Conservation (phyloP, 2,113 vertebrate species). For the Centropristis striata region DNA sequence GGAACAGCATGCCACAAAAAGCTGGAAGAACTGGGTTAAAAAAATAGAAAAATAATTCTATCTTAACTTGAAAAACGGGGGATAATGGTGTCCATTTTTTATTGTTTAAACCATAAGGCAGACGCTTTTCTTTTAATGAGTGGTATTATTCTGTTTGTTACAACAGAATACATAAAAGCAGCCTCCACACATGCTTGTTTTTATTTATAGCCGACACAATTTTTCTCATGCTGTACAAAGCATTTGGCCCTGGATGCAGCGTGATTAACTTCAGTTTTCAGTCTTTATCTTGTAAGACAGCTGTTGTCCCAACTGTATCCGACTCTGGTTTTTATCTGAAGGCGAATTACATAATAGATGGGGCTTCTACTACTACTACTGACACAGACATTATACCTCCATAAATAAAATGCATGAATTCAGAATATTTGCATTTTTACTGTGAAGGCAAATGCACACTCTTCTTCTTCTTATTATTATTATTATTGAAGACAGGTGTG, state of each 20-base stretch:
- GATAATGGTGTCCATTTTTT: neutral
- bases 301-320: neutral
- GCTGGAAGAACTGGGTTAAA: neutral
- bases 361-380: neutral
- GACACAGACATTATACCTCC: neutral
- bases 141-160: neutral
- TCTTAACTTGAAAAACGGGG: neutral
- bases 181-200: constrained; percentile 3
- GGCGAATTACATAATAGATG: constrained; percentile 1
- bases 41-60: neutral
- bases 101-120: neutral
- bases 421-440: no score
- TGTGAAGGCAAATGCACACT: no score
- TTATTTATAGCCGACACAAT: neutral
- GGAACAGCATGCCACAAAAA: constrained; percentile 1
- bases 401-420: neutral
- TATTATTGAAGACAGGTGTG: no score
- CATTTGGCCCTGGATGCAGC: neutral
- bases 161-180: neutral
- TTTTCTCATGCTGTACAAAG: constrained; percentile 10
- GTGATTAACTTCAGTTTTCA: constrained; percentile 22
- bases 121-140: neutral
- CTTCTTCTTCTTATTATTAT: no score
- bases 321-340: constrained; percentile 2
- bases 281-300: neutral